Evolutionary conservation across 2,797 vertebrate species (phyloP), one percentile per base, ranked within the genome.

Genomic region (Hephaestus fuliginosus): DNA sequence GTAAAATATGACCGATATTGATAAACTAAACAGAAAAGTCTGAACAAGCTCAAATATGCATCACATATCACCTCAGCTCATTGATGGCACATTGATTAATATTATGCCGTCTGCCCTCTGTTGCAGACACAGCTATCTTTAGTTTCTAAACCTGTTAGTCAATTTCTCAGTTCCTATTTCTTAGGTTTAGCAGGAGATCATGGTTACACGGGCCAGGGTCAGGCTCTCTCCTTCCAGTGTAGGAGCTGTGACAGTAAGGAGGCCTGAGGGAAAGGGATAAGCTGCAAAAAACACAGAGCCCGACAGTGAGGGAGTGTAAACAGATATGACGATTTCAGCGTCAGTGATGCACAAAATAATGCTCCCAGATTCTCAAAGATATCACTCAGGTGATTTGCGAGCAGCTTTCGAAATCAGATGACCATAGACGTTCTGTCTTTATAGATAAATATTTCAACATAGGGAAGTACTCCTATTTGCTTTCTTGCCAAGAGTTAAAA

Each of bases 171-270:
- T 91, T 91, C 86, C 72, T 70, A 61, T 94, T 93, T 89, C 83
- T 56, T 74, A 83, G 86, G 87, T 92, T 93, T 91, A 90, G 88
- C 89, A 36, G 83, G 79, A 88, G 91, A 92, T 93, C 90, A 89
- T 75, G 62, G 82, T 93, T 93, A 94, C 90, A 93, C 3, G 12
- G 76, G 74, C 70, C 60, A 46, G 58, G 25, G 57, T 64, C 70
- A 57, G 61, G 77, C 80, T 58, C 46, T 61, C 53, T 82, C 80
- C 70, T 84, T 81, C 80, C 79, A 63, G 36, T 36, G 72, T 46
- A 36, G 18, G 76, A 74, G 85, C 81, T 86, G 84, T 86, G 84
- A 91, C 86, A 86, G 86, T 79, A 64, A 84, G 81, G 80, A 83
- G 0, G 58, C 43, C 70, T 74, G 44, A 76, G 43, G 66, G 56